Evolutionary conservation across 1,140 invertebrate species (phyloP).

Genomic region (Geopemphigus sp.): DNA sequence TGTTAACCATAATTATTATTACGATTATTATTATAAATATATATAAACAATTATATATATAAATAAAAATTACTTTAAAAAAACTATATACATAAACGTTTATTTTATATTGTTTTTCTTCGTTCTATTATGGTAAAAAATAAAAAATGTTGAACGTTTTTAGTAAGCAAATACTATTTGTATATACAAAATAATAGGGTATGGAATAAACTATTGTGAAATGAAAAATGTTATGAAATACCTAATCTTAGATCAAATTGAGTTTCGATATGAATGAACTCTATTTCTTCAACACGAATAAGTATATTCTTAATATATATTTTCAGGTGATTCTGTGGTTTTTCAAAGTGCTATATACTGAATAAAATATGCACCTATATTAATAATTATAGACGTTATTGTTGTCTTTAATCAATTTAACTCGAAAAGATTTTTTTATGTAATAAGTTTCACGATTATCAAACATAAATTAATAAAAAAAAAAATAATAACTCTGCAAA

Average conservation of each 20-base stretch:
- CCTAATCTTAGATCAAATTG: not conserved
- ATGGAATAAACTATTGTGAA: not conserved
- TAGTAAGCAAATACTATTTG: not conserved
- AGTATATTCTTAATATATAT: not conserved
- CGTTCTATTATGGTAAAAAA: not conserved
- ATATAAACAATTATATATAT: slow-evolving; percentile 8
- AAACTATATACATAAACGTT: not conserved
- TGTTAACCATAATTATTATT: slow-evolving; percentile 38
- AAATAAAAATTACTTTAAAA: slow-evolving; percentile 14
- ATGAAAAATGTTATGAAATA: not conserved
- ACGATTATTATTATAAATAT: slow-evolving; percentile 28
- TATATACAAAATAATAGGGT: not conserved
- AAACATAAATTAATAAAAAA: no score
- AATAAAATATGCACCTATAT: no score
- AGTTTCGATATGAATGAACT: not conserved
- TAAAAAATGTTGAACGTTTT: not conserved
- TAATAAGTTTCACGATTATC: no score
- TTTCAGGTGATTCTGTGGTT: no score
- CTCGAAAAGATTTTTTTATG: no score
- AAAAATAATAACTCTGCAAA: no score
- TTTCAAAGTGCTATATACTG: no score
- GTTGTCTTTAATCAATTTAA: no score
- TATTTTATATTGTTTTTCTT: not conserved
- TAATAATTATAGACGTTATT: no score
- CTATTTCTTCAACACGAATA: not conserved